Percentiles rank a stretch among this genome's conserved stretches.
phyloP scores from a whole-genome alignment of 2,113 vertebrate genomes.

The Ptilonorhynchus violaceus region DNA sequence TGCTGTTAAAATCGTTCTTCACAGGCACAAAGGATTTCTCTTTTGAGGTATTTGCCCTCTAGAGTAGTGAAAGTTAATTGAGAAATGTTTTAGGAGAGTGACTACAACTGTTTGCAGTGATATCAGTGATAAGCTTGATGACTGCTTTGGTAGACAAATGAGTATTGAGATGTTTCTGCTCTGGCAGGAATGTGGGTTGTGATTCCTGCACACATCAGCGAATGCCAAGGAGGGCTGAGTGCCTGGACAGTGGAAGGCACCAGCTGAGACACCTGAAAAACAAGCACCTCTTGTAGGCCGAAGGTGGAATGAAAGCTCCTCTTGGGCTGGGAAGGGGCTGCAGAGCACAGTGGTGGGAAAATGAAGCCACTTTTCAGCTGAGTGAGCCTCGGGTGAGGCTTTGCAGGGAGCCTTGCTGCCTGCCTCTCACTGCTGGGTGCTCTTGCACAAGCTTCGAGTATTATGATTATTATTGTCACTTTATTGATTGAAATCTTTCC shows the following conservation, averaged over 20 bases:
- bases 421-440: background rate
- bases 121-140: background rate
- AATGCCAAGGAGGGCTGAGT: background rate
- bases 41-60: background rate
- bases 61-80: background rate
- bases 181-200: background rate
- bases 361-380: background rate
- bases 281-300: background rate
- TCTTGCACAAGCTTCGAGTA: background rate
- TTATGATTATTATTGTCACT: background rate
- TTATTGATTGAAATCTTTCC: background rate
- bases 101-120: accelerated
- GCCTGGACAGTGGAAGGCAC: background rate
- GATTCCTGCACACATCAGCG: background rate
- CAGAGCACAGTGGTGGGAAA: background rate
- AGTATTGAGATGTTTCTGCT: background rate
- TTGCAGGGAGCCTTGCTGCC: background rate
- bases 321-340: background rate
- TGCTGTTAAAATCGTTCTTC: background rate
- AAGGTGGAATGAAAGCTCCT: background rate
- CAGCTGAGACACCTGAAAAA: background rate
- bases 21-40: background rate
- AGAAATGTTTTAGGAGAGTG: background rate
- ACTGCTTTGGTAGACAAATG: background rate
- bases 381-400: background rate